phyloP scores from a whole-genome alignment of 2,797 vertebrate genomes.

The Manis crassicaudata region DNA sequence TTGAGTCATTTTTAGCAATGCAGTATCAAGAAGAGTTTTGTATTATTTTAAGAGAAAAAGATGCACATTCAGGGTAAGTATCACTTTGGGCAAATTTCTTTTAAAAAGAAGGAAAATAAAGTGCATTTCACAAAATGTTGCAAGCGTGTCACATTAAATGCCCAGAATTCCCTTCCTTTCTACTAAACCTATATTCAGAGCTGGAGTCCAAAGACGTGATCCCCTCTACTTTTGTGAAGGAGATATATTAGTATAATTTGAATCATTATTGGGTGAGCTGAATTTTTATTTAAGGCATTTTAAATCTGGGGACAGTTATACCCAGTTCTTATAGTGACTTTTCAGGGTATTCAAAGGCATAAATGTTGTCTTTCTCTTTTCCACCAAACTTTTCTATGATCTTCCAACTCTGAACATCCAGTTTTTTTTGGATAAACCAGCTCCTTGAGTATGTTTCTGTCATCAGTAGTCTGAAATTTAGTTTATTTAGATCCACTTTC shows the following conservation, averaged over 20 bases:
- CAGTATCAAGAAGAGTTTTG: not conserved
- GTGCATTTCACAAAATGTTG: not conserved
- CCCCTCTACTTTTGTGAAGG: not conserved
- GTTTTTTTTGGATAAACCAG: not conserved
- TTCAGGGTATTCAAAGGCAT: not conserved
- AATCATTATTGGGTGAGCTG: not conserved
- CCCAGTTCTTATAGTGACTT: not conserved
- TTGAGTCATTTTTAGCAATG: not conserved
- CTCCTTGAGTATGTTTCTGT: not conserved
- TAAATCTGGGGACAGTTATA: not conserved
- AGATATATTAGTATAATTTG: not conserved
- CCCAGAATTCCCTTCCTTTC: not conserved
- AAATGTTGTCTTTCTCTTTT: not conserved
- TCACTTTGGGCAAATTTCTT: not conserved
- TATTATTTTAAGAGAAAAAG: not conserved
- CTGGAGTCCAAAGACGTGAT: not conserved
- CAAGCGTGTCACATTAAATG: not conserved
- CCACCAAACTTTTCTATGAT: not conserved
- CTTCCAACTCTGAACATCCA: not conserved
- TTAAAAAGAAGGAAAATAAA: not conserved
- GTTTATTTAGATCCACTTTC: not conserved
- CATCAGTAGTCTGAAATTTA: not conserved
- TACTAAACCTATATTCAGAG: not conserved
- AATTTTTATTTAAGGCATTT: not conserved
- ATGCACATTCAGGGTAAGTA: not conserved